These are phyloP conservation scores for Lucilia cuprina DNA, from an alignment of 1,140 invertebrate genomes.

Conservation along the genomic window DNA sequence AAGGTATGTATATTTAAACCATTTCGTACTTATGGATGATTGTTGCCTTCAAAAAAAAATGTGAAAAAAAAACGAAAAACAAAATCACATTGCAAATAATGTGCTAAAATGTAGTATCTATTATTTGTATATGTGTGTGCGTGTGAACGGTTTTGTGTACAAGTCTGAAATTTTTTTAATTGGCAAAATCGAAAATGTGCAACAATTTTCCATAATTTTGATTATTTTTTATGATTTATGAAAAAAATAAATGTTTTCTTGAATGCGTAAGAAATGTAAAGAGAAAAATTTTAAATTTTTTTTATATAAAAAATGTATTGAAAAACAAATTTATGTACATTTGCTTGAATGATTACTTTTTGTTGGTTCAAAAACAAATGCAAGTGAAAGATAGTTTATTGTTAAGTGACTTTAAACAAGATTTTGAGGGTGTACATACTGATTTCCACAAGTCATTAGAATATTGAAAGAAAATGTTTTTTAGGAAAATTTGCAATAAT, in stretches of 20 bases:
- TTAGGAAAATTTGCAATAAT: no score
- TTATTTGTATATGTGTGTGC: background rate
- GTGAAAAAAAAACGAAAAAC: no score
- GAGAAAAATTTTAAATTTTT: background rate
- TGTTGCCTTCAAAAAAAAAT: background rate
- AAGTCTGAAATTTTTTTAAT: background rate
- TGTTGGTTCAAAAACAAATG: slow-evolving; percentile 19
- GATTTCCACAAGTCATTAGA: no score
- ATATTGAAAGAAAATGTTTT: no score
- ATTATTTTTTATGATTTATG: slow-evolving; percentile 26
- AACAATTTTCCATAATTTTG: slow-evolving; percentile 39
- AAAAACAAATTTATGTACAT: background rate
- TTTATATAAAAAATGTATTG: background rate
- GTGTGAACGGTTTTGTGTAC: slow-evolving; percentile 32
- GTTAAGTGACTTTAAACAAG: background rate
- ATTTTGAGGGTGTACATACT: no score
- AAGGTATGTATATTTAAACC: slow-evolving; percentile 53
- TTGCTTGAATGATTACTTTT: slow-evolving; percentile 28
- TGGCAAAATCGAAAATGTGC: slow-evolving; percentile 8
- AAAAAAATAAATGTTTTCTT: slow-evolving; percentile 22
- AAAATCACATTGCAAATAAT: slow-evolving; percentile 5
- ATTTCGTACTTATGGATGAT: slow-evolving; percentile 37
- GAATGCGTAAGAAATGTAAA: slow-evolving; percentile 15
- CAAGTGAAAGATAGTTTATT: slow-evolving; percentile 30
- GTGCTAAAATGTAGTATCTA: background rate